Evolutionary conservation across 2,888 invertebrate genomes (phyloP).

Genomic region (Parnassius apollo): DNA sequence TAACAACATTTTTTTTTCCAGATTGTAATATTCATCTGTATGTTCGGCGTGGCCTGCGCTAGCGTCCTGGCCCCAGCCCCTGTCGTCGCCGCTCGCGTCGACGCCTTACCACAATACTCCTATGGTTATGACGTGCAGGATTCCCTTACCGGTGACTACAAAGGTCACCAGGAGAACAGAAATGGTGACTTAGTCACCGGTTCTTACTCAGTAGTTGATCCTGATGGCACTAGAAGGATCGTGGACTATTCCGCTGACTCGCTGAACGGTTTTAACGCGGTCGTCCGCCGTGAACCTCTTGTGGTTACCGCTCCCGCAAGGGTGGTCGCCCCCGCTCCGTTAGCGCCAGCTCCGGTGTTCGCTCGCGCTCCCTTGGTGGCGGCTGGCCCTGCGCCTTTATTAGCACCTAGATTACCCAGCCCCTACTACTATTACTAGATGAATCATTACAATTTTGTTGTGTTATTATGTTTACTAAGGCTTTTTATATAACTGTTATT

Average conservation of each 20-base stretch:
- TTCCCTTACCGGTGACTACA: slow-evolving; percentile 80
- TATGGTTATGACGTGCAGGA: slow-evolving; percentile 82
- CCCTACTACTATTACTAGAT: slow-evolving; percentile 71
- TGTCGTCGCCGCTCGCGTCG: slow-evolving; percentile 50
- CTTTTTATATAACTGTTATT: slow-evolving; percentile 66
- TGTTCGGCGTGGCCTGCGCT: slow-evolving; percentile 59
- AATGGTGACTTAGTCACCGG: slow-evolving; percentile 81
- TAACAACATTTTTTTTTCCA: slow-evolving; percentile 41
- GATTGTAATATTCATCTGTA: slow-evolving; percentile 77
- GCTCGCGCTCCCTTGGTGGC: slow-evolving; percentile 43
- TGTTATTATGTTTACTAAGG: slow-evolving; percentile 53
- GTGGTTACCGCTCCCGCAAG: slow-evolving; percentile 47
- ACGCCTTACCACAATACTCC: slow-evolving; percentile 78
- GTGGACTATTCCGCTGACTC: slow-evolving; percentile 81
- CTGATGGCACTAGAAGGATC: slow-evolving; percentile 79
- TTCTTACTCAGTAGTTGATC: slow-evolving; percentile 77
- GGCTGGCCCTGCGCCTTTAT: slow-evolving; percentile 36
- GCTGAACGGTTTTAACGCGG: slow-evolving; percentile 80
- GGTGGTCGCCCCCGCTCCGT: slow-evolving; percentile 45
- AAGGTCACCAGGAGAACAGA: slow-evolving; percentile 79
- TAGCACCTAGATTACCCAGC: slow-evolving; percentile 56
- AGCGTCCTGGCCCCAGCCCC: slow-evolving; percentile 64
- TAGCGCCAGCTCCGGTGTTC: slow-evolving; percentile 41
- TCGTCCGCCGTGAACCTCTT: slow-evolving; percentile 78
- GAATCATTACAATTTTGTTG: slow-evolving; percentile 76